Conservation (phyloP, 2,888 invertebrate species). For the Netelia virgata region DNA sequence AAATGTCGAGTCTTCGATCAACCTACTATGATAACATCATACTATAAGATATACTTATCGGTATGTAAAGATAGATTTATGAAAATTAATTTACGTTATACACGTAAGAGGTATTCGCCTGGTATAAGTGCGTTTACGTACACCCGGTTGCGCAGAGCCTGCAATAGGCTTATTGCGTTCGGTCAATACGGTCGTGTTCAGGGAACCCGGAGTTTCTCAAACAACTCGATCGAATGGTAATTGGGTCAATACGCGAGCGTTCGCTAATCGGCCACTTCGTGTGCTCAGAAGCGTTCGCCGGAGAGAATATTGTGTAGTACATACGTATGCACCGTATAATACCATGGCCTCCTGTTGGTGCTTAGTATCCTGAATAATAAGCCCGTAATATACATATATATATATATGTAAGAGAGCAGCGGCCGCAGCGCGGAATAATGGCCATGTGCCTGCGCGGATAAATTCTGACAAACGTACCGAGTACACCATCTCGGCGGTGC, state of each 20-base stretch:
- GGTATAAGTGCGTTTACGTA: not conserved
- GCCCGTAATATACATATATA: constrained; percentile 13
- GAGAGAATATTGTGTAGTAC: constrained; percentile 28
- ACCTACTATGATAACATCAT: too few species aligned
- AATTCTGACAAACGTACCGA: constrained; percentile 34
- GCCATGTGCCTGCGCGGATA: constrained; percentile 1
- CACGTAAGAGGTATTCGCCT: not conserved
- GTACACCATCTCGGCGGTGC: not conserved
- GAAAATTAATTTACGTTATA: not conserved
- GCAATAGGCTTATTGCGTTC: constrained; percentile 18
- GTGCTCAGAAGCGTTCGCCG: constrained; percentile 20
- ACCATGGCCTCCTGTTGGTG: constrained; percentile 11
- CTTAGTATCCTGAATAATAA: constrained; percentile 49
- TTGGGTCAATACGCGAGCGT: constrained; percentile 46
- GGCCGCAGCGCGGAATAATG: not conserved
- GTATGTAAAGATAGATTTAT: not conserved
- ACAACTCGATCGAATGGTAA: constrained; percentile 53
- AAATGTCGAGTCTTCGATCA: too few species aligned
- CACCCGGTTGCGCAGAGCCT: not conserved
- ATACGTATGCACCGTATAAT: not conserved
- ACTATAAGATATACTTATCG: too few species aligned
- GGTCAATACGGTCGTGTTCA: constrained; percentile 40
- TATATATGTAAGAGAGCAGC: constrained; percentile 5
- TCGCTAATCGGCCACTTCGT: constrained; percentile 54
- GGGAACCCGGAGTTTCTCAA: constrained; percentile 45